These are phyloP conservation scores for Barypeithes pellucidus DNA, from an alignment of 2,888 invertebrate species.

Conservation along the genomic window DNA sequence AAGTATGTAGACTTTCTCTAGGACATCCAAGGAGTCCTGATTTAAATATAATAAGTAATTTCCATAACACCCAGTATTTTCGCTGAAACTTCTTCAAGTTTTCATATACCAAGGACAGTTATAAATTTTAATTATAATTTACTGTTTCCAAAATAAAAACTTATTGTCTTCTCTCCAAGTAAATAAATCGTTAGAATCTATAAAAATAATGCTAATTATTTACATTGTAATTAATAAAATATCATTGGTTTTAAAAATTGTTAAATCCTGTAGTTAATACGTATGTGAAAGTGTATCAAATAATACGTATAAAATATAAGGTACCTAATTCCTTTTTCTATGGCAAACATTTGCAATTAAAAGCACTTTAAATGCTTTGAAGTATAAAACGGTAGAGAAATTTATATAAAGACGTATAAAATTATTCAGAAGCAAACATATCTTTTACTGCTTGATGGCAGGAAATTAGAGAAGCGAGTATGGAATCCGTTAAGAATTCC, in stretches of 20 bases:
- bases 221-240: background rate
- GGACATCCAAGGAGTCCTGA: too few species aligned
- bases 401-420: background rate
- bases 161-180: background rate
- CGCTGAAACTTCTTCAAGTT: background rate
- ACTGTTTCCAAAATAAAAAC: background rate
- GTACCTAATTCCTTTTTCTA: constrained; percentile 17
- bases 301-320: background rate
- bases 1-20: too few species aligned
- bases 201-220: background rate
- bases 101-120: background rate
- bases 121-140: background rate
- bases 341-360: constrained; percentile 11
- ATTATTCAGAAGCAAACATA: background rate
- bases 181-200: background rate
- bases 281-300: constrained; percentile 17
- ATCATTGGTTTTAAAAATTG: background rate
- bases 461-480: too few species aligned
- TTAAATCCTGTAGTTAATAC: constrained; percentile 6
- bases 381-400: constrained; percentile 6
- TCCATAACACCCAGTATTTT: background rate
- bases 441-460: too few species aligned
- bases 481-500: too few species aligned
- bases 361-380: background rate
- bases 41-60: too few species aligned